phyloP scores from a whole-genome alignment of 1,140 invertebrate species.

The Drosophila ananassae region DNA sequence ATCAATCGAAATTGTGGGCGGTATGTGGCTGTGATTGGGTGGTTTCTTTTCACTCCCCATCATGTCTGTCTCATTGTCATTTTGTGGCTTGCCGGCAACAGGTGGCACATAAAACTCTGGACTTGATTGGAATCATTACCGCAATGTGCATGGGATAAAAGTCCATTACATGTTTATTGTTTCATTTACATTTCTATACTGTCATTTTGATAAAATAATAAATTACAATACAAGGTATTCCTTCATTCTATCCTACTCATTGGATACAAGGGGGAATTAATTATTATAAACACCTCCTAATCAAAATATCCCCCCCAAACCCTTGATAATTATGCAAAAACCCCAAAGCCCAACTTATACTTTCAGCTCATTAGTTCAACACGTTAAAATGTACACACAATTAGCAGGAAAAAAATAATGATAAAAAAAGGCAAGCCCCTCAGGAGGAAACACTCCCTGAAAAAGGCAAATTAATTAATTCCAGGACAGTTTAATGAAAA shows the following conservation, averaged over 20 bases:
- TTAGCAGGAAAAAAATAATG: slow-evolving; percentile 36
- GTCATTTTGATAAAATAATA: neutral
- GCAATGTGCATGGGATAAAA: neutral
- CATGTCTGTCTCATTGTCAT: neutral
- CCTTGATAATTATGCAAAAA: slow-evolving; percentile 21
- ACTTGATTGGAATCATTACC: slow-evolving; percentile 6
- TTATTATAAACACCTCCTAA: neutral
- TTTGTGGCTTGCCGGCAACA: slow-evolving; percentile 29
- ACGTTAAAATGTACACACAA: slow-evolving; percentile 56
- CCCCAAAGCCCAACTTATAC: slow-evolving; percentile 14
- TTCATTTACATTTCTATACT: neutral
- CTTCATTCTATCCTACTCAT: too few species aligned
- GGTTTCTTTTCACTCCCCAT: neutral
- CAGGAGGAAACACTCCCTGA: slow-evolving; percentile 30
- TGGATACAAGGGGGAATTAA: neutral
- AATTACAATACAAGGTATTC: too few species aligned
- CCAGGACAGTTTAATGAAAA: slow-evolving; percentile 69
- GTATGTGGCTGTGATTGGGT: slow-evolving; percentile 14
- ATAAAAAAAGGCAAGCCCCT: slow-evolving; percentile 1
- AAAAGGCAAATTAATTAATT: slow-evolving; percentile 66
- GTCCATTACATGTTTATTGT: neutral
- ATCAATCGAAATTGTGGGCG: slow-evolving; percentile 34
- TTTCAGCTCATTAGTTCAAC: slow-evolving; percentile 52
- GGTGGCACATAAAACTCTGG: slow-evolving; percentile 13
- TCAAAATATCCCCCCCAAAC: neutral